phyloP scores from a whole-genome alignment of 2,797 vertebrate genomes.

The Florisuga fusca region DNA sequence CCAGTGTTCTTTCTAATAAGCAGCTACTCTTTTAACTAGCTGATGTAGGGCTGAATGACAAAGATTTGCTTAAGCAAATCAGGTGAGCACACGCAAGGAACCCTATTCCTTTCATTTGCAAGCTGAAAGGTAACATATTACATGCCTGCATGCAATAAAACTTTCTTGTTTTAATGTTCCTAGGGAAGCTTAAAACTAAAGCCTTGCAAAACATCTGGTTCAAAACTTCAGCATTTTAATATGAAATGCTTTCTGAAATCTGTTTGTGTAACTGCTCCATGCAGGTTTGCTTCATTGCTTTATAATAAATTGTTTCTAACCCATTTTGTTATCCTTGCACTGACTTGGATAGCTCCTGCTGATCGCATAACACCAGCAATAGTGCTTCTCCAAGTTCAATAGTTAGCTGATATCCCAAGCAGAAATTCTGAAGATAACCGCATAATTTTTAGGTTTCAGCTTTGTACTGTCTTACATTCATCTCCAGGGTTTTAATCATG shows the following conservation, averaged over 20 bases:
- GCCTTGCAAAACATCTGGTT: slow-evolving; percentile 56
- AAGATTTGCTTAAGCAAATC: slow-evolving; percentile 15
- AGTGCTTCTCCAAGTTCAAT: slow-evolving; percentile 19
- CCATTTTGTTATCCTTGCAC: slow-evolving; percentile 37
- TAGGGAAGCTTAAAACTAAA: slow-evolving; percentile 60
- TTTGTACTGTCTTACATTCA: not conserved
- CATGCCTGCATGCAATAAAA: slow-evolving; percentile 53
- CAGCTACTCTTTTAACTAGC: not conserved
- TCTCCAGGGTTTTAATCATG: not conserved
- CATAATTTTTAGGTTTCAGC: not conserved
- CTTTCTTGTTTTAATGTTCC: slow-evolving; percentile 49
- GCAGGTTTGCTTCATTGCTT: slow-evolving; percentile 17
- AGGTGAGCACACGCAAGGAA: slow-evolving; percentile 30
- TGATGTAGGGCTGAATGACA: not conserved
- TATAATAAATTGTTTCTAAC: slow-evolving; percentile 45
- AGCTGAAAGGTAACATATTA: slow-evolving; percentile 42
- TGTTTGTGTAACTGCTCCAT: slow-evolving; percentile 27
- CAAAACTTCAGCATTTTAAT: slow-evolving; percentile 59
- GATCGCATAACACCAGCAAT: not conserved
- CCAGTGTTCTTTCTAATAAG: slow-evolving; percentile 2
- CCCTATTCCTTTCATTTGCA: slow-evolving; percentile 24
- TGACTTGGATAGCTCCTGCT: slow-evolving; percentile 53
- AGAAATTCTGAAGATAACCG: not conserved
- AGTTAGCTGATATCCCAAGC: slow-evolving; percentile 8
- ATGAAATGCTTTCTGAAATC: slow-evolving; percentile 66